Conservation (phyloP, 2,888 invertebrate species). For the Panorpa germanica region DNA sequence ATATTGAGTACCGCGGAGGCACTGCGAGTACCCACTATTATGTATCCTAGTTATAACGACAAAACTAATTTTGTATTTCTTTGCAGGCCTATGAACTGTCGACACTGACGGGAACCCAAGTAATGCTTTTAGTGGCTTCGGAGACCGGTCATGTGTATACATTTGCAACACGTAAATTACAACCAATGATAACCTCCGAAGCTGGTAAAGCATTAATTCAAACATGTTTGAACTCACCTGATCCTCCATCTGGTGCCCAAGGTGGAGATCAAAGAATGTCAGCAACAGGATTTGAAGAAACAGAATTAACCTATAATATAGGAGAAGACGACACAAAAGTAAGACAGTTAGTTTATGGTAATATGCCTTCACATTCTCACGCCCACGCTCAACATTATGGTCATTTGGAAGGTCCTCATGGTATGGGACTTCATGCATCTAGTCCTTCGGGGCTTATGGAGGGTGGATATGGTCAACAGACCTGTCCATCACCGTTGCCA, state of each 20-base stretch:
- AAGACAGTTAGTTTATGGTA: constrained; percentile 84
- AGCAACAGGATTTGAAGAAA: constrained; percentile 96
- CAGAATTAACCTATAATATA: constrained; percentile 92
- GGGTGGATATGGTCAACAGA: constrained; percentile 29
- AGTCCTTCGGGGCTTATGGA: constrained; percentile 58
- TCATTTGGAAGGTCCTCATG: constrained; percentile 40
- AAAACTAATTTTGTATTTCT: constrained; percentile 14
- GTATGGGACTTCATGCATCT: constrained; percentile 35
- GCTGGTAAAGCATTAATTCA: constrained; percentile 96
- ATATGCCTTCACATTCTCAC: constrained; percentile 47
- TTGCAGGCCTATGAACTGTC: constrained; percentile 97
- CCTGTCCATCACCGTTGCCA: constrained; percentile 58
- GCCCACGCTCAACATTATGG: constrained; percentile 44
- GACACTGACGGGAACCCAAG: constrained; percentile 96
- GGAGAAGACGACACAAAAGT: constrained; percentile 92
- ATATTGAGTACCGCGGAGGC: too few species aligned
- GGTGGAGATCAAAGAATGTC: constrained; percentile 91
- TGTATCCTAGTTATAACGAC: too few species aligned
- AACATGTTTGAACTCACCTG: constrained; percentile 95
- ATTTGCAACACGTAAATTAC: constrained; percentile 94
- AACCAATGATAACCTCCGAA: constrained; percentile 98
- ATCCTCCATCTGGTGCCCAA: constrained; percentile 51
- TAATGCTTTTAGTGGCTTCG: constrained; percentile 96
- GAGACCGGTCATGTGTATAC: constrained; percentile 99
- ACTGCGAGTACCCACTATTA: too few species aligned